A percentile compares a stretch with the other conserved stretches of the same genome.
Evolutionary conservation across 2,113 vertebrate species (phyloP).

Genomic region (Zootoca vivipara): DNA sequence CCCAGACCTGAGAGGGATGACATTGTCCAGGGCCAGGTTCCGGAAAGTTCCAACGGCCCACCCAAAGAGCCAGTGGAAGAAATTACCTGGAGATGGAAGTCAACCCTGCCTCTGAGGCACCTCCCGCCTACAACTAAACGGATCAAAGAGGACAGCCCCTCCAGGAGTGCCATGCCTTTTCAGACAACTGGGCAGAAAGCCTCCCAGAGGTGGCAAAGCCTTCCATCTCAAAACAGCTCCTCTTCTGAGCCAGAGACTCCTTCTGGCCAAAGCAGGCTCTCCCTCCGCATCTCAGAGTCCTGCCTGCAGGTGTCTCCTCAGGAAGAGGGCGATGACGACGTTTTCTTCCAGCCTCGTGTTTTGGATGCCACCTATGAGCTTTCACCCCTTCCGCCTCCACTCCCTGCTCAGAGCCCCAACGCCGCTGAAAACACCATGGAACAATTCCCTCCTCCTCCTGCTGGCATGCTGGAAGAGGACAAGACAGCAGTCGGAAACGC

Average conservation of each 20-base stretch:
- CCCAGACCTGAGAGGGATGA: conserved; percentile 39
- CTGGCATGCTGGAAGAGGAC: not conserved
- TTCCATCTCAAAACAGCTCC: conserved; percentile 56
- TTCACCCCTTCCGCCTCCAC: conserved; percentile 36
- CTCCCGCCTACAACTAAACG: conserved; percentile 45
- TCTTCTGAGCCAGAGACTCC: conserved; percentile 68
- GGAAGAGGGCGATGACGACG: conserved; percentile 83
- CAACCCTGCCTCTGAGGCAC: conserved; percentile 46
- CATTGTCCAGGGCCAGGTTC: conserved; percentile 7
- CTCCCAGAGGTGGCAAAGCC: conserved; percentile 49
- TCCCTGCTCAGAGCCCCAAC: conserved; percentile 47
- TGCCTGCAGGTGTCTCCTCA: conserved; percentile 62
- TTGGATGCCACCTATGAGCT: not conserved
- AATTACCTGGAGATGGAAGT: conserved; percentile 48
- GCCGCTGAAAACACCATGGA: conserved; percentile 34
- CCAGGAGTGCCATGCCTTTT: rapidly evolving
- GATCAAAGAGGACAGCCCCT: conserved; percentile 50
- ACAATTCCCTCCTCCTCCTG: conserved; percentile 66
- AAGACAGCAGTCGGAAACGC: conserved; percentile 33
- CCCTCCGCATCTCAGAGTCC: conserved; percentile 85
- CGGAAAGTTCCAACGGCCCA: conserved; percentile 40
- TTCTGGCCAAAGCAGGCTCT: conserved; percentile 51
- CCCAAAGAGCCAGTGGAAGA: conserved; percentile 64
- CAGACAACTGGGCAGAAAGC: not conserved
- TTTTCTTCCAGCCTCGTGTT: conserved; percentile 74